Base-by-base conservation (phyloP, 2,113 vertebrate genomes). In the Haplochromis burtoni region DNA sequence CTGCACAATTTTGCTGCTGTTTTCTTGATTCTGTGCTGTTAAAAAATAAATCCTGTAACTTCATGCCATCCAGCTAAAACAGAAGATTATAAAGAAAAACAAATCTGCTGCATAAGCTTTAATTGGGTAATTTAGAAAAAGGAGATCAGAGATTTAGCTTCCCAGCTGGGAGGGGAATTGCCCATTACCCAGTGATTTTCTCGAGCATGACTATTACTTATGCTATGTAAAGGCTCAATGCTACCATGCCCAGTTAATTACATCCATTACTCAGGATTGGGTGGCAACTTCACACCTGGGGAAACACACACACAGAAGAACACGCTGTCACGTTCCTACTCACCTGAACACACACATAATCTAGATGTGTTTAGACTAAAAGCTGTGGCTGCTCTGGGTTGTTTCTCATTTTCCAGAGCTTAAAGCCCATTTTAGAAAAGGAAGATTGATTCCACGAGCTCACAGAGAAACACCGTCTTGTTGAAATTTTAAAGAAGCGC, bases 41-140 rank as follows among this genome's bases (percentile, higher is more conserved):
- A 42, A 47, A 66, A 38, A 85, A 21, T 3, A 5, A 73, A n/a
- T 54, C 24, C 29, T 21, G 26, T 80, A 35, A 83, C 13, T 19
- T 73, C 83, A 83, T 38, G 29, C 26, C 81, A 51, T 86, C 63
- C 61, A 76, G 82, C 45, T 61, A 19, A 85, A 90, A 26, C 55
- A 61, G 68, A 86, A 82, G 87, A 91, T 76, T 82, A 89, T 87
- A 80, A 88, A 68, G 81, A 89, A 90, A 94, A 90, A 94, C 91
- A 92, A 92, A 93, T 94, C 68, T 91, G 73, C 88, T 68, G 80
- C 84, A 91, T 89, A 92, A 91, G 93, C 91, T 92, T 88, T 95
- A 94, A 96, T 94, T 95, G 91, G 93, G 90, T 95, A 91, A 95
- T 95, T 94, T 94, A 87, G 88, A 90, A 92, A 91, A 94, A 82